These are phyloP conservation scores for Anisognathus igniventris DNA, from an alignment of 2,797 vertebrate genomes.

Conservation along the genomic window DNA sequence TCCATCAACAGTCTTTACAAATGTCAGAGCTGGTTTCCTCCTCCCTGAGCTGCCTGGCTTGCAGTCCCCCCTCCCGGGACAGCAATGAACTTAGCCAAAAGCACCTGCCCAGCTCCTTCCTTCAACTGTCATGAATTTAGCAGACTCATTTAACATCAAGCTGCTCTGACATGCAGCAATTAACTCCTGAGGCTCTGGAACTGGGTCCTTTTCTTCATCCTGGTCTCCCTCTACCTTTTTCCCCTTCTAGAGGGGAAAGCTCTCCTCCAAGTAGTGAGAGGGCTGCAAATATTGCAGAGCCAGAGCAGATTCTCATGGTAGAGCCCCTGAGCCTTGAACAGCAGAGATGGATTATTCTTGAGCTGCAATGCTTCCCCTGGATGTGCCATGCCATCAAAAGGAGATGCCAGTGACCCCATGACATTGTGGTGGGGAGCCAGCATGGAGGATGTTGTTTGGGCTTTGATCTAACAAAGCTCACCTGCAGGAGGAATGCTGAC, in stretches of 20 bases:
- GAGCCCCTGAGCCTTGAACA: rapidly evolving
- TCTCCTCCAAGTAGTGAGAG: neutral
- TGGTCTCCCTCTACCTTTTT: neutral
- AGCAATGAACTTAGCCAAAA: neutral
- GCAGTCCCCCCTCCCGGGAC: neutral
- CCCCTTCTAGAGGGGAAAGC: neutral
- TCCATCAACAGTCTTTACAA: slow-evolving; percentile 37
- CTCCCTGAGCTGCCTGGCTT: neutral
- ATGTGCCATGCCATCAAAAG: rapidly evolving
- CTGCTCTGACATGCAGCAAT: neutral
- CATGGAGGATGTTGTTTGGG: neutral
- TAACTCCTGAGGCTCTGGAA: neutral
- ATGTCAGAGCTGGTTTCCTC: slow-evolving; percentile 20
- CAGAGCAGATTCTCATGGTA: neutral
- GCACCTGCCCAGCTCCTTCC: slow-evolving; percentile 35
- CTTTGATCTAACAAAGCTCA: neutral
- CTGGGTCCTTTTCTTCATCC: neutral
- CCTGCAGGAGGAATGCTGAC: neutral
- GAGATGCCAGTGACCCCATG: neutral
- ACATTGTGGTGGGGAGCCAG: neutral
- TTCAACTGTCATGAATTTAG: neutral
- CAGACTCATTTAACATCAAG: neutral
- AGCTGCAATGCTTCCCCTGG: neutral
- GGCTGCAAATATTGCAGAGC: neutral
- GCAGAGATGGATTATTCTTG: neutral